Evolutionary conservation across 64 coral and sea anemone genomes (phyloP), one percentile per base, ranked within the genome.

Genomic region (Pocillopora damicornis): DNA sequence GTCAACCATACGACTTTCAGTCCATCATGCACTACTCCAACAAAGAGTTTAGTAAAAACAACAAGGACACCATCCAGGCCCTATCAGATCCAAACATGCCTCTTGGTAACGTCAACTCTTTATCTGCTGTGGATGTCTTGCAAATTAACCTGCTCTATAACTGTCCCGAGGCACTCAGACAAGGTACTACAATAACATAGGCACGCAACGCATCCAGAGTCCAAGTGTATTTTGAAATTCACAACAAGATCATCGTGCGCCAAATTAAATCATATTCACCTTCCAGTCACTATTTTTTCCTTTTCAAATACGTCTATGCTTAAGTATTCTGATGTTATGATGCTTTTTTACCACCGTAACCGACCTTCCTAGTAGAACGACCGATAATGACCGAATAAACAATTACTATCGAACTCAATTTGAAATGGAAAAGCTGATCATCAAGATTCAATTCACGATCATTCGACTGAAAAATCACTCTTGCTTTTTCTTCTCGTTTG

Each of bases 1-100:
- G 89, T 35, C 88, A 94, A 36, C 79, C 79, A 18, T 95, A 95
- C 38, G 94, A 92, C 76, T 87, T 88, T 10, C 63, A 63, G 13
- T 91, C 88, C 26, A 86, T 95, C 6, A 95, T 95, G 94, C 94
- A 95, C 66, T 95, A 95, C 59, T 65, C 88, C 8, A 88, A 82
- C 35, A 95, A 91, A 63, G 94, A 79, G 13, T 95, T 95, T 74
- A 91, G 88, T 37, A 89, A 72, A 1, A 95, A 95, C 69, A 90
- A 90, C 1, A 26, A 74, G 75, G 78, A 95, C 69, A 95, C 94
- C 1, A 95, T 95, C 30, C 86, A 95, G 61, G 61, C 90, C 13
- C 76, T 74, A 74, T 17, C 65, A 20, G 75, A 95, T 79, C 79
- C 87, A 15, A 75, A 56, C 57, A 89, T 89, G 75, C 61, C 35